A percentile compares a stretch with the other conserved stretches of the same genome.
phyloP scores from a whole-genome alignment of 1,140 invertebrate species.

The Eueides isabella region DNA sequence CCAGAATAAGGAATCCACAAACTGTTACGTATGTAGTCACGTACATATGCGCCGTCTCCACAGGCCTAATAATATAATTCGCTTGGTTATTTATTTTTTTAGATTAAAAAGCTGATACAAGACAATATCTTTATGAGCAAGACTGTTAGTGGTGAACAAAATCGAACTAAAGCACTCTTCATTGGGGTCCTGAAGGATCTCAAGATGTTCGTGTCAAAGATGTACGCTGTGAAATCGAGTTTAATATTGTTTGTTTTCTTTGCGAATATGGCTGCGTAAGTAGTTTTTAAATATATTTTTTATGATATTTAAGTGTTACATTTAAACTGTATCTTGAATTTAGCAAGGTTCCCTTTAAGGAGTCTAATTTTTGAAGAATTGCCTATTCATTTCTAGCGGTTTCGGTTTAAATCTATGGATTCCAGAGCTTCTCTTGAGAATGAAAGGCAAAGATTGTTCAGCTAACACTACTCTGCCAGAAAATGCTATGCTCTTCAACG shows the following conservation, averaged over 20 bases:
- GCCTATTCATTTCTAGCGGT: conserved; percentile 82
- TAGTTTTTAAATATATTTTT: no score
- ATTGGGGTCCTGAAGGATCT: conserved; percentile 82
- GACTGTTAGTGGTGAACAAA: conserved; percentile 57
- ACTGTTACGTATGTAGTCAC: no score
- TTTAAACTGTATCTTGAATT: no score
- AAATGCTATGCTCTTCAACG: conserved; percentile 51
- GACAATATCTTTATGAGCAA: conserved; percentile 68
- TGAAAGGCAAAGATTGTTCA: conserved; percentile 57
- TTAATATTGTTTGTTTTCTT: conserved; percentile 84
- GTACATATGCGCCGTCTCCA: no score
- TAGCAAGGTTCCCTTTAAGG: no score
- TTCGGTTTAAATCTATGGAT: conserved; percentile 88
- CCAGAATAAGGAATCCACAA: no score
- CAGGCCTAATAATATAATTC: no score
- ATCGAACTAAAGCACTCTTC: conserved; percentile 73
- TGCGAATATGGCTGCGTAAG: conserved; percentile 87
- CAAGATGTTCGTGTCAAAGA: conserved; percentile 79
- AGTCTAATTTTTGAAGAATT: no score
- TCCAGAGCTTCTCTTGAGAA: conserved; percentile 85
- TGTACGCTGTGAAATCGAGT: conserved; percentile 81
- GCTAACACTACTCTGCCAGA: conserved; percentile 43
- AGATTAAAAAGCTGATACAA: conserved; percentile 73
- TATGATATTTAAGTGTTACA: no score
- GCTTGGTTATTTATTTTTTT: no score